These are phyloP conservation scores for Muscidifurax raptorellus DNA, from an alignment of 1,140 invertebrate species.

Conservation along the genomic window DNA sequence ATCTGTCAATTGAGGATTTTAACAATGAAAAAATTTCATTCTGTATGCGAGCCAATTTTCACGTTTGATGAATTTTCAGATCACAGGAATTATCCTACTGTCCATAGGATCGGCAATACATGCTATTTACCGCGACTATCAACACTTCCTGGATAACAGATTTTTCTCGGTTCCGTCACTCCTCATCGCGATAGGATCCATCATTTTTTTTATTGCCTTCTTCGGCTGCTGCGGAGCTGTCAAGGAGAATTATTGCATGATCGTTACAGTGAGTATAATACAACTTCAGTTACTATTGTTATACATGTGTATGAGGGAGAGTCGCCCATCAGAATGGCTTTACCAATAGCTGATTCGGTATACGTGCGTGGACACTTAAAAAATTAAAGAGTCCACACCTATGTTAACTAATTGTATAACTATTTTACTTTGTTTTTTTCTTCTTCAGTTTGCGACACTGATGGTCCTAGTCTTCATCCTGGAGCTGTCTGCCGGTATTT, in stretches of 20 bases:
- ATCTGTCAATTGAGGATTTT: no score
- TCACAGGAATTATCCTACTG: constrained; percentile 83
- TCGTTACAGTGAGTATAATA: constrained; percentile 80
- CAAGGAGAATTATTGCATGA: constrained; percentile 88
- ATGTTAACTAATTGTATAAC: no score
- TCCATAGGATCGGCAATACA: constrained; percentile 81
- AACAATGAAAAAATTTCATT: no score
- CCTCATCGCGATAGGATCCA: constrained; percentile 85
- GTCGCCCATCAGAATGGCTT: no score
- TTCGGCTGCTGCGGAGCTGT: constrained; percentile 92
- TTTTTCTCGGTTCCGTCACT: constrained; percentile 83
- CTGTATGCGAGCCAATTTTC: no score
- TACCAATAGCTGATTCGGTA: no score
- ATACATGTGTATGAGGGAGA: no score
- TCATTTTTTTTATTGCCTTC: constrained; percentile 89
- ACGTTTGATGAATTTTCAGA: constrained; percentile 69
- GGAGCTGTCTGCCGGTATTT: constrained; percentile 88
- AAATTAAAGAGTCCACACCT: no score
- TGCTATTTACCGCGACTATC: constrained; percentile 80
- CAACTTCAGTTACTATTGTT: constrained; percentile 31
- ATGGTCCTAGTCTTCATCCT: constrained; percentile 86
- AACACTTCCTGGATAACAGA: constrained; percentile 79
- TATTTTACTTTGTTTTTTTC: constrained; percentile 36
- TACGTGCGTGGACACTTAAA: no score
- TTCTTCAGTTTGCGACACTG: constrained; percentile 83